These are phyloP conservation scores for Alectoris magna DNA, from an alignment of 2,797 vertebrate genomes.

Conservation along the genomic window DNA sequence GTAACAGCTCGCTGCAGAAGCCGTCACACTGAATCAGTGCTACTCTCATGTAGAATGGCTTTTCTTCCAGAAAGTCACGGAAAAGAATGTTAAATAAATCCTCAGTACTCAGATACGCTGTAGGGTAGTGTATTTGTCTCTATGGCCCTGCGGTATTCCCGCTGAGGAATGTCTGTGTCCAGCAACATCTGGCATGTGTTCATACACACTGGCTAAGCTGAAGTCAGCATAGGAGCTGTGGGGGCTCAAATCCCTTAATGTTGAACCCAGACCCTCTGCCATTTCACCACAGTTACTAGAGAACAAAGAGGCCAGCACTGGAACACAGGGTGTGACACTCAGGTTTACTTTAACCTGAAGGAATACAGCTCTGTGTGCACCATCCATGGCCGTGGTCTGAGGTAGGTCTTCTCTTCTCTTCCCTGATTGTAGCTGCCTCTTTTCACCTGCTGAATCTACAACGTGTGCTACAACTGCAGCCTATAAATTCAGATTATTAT, in stretches of 20 bases:
- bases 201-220: background rate
- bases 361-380: background rate
- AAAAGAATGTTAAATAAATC: constrained; percentile 52
- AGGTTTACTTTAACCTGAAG: background rate
- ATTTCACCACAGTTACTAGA: constrained; percentile 30
- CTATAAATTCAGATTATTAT: background rate
- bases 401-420: background rate
- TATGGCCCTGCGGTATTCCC: background rate
- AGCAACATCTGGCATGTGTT: constrained; percentile 22
- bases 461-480: background rate
- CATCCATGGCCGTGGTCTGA: fast-evolving
- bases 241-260: background rate
- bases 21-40: constrained; percentile 38
- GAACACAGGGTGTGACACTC: background rate
- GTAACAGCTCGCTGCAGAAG: constrained; percentile 23
- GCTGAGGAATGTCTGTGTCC: constrained; percentile 48
- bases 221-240: background rate
- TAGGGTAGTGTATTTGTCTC: constrained; percentile 10
- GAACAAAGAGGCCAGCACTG: background rate
- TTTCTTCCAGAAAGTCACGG: constrained; percentile 18
- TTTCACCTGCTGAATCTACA: background rate
- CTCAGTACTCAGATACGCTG: background rate
- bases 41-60: background rate
- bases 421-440: background rate
- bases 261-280: constrained; percentile 1